These are phyloP conservation scores for Empidonax traillii DNA, from an alignment of 2,113 vertebrate species.

Conservation along the genomic window DNA sequence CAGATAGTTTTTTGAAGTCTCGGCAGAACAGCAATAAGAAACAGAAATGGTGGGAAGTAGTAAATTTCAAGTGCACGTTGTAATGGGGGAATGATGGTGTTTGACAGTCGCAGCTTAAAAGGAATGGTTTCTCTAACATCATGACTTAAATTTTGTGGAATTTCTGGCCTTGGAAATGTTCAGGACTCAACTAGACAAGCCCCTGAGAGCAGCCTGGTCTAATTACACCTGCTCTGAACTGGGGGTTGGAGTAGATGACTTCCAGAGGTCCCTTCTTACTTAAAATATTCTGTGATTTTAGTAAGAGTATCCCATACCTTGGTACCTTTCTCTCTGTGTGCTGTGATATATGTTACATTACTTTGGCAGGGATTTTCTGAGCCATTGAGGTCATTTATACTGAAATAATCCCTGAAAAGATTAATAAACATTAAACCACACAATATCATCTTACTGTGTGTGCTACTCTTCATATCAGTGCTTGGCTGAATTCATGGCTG, in stretches of 20 bases:
- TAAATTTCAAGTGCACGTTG: fast-evolving
- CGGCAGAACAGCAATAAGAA: not conserved
- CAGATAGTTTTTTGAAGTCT: not conserved
- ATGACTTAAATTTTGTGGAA: not conserved
- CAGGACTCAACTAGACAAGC: not conserved
- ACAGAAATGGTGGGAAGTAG: not conserved
- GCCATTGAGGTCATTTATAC: not conserved
- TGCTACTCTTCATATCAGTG: not conserved
- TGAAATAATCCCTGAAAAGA: not conserved
- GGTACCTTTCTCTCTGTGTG: not conserved
- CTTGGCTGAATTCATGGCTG: not conserved
- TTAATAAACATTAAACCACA: not conserved
- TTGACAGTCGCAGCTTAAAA: not conserved
- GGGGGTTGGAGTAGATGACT: not conserved
- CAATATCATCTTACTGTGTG: not conserved
- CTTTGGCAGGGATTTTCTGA: not conserved
- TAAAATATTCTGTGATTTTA: not conserved
- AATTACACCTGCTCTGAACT: not conserved
- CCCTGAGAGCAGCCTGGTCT: not conserved
- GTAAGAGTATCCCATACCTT: not conserved
- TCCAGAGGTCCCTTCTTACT: not conserved
- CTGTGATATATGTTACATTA: not conserved
- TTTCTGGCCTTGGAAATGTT: not conserved
- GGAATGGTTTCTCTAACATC: not conserved
- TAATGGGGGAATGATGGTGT: not conserved